phyloP scores from a whole-genome alignment of 2,113 vertebrate genomes.

The Pterocles gutturalis region DNA sequence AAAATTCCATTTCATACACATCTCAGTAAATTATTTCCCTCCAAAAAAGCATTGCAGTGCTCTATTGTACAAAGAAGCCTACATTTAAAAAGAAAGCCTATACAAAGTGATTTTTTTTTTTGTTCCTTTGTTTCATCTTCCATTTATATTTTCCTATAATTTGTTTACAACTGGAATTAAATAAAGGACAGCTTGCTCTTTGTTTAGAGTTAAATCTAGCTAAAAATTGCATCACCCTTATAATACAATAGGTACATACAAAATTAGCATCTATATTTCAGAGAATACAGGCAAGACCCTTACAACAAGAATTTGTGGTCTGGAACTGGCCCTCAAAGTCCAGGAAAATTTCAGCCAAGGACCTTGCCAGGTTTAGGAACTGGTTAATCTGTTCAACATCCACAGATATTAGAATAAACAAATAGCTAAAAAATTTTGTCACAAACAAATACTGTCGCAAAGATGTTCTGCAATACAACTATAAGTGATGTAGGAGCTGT shows the following conservation, averaged over 20 bases:
- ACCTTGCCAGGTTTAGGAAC: not conserved
- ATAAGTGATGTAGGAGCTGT: not conserved
- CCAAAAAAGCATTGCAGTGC: constrained; percentile 55
- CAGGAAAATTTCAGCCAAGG: not conserved
- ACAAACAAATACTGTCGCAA: not conserved
- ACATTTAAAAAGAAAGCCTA: constrained; percentile 27
- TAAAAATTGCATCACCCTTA: not conserved
- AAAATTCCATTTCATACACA: constrained; percentile 79
- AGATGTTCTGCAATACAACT: not conserved
- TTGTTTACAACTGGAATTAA: not conserved
- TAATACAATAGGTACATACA: not conserved
- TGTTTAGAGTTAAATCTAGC: not conserved
- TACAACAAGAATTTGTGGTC: not conserved
- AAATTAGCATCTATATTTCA: not conserved
- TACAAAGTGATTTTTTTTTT: not conserved
- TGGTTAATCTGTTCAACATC: not conserved
- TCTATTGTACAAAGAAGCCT: constrained; percentile 59
- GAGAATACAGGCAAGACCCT: not conserved
- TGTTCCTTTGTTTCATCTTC: not conserved
- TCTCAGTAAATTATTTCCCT: constrained; percentile 73
- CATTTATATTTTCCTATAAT: not conserved
- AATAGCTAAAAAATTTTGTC: not conserved
- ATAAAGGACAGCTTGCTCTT: not conserved
- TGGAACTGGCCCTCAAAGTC: not conserved
- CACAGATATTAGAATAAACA: not conserved